Evolutionary conservation across 1,140 invertebrate species (phyloP), one percentile per base, ranked within the genome.

Genomic region (Cylas formicarius): DNA sequence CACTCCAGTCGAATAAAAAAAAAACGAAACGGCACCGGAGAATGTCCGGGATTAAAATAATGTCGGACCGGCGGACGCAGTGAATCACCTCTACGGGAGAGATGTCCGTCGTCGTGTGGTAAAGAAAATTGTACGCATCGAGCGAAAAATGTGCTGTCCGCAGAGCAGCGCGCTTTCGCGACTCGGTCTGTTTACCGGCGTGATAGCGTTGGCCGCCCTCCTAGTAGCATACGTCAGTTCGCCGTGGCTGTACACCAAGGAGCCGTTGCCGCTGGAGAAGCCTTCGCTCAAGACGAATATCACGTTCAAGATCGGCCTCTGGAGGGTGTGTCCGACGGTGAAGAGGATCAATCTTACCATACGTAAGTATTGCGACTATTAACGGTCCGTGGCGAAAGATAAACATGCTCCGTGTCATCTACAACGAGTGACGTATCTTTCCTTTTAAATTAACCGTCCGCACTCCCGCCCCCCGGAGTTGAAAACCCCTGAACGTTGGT

Each of bases 181-280:
- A 20, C 50, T 69, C 23, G 67, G 67, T 7, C 53, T 72, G n/a
- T 53, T 67, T 13, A 63, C 65, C 45, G 70, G 71, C 2, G 34
- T 70, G 19, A 32, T 65, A 17, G 68, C 69, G 1, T 44, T 70
- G 27, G 63, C 57, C 18, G 65, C 68, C 2, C 54, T 73, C 4
- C 48, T 72, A 9, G 64, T 68, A 13, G 70, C 68, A 6, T 72
- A 72, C 52, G 63, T 73, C 26, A 66, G 67, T 51, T 65, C 68
- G 29, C 65, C 67, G 11, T 73, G 71, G 71, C 57, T 73, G 10
- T 71, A 63, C 54, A 71, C 71, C 2, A 63, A 62, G 39, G 71
- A 72, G 53, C 71, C 71, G 0, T 59, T 72, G 11, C 52, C 51
- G 7, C 53, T 72, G 24, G 69, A 67, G n/a, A 62, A 67, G 45